phyloP scores from a whole-genome alignment of 2,888 invertebrate species.

The Drosophila buzzatii region DNA sequence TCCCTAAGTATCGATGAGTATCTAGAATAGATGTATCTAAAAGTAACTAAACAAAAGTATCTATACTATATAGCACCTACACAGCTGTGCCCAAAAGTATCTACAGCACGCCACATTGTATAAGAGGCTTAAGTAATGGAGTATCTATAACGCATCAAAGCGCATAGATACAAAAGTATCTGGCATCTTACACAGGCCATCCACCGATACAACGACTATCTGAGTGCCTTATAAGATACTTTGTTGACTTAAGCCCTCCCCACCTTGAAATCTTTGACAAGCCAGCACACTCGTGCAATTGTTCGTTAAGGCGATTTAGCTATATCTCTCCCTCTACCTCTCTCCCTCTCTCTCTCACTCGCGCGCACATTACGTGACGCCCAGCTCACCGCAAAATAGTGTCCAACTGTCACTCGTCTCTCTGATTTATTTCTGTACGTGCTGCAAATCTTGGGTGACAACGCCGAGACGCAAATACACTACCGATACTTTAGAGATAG shows the following conservation, averaged over 20 bases:
- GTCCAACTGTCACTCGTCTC: conserved; percentile 32
- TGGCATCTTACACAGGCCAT: not conserved
- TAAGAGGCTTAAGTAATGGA: too few relatives aligned
- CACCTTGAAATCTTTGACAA: conserved; percentile 18
- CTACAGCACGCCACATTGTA: not conserved
- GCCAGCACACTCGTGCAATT: conserved; percentile 22
- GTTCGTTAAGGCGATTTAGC: conserved; percentile 5
- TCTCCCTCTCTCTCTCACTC: not conserved
- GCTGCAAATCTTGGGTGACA: not conserved
- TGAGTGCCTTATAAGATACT: conserved; percentile 19
- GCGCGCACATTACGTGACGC: conserved; percentile 39
- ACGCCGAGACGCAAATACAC: conserved; percentile 29
- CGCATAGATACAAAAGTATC: not conserved
- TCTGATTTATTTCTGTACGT: conserved; percentile 56
- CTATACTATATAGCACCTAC: not conserved
- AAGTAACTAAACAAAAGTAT: not conserved
- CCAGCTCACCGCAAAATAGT: conserved; percentile 26
- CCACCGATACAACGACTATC: not conserved
- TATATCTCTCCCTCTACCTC: conserved; percentile 2
- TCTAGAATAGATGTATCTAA: not conserved
- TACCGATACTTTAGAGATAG: not conserved
- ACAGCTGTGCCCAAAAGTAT: not conserved
- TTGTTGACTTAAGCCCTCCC: conserved; percentile 31
- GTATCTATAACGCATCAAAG: not conserved
- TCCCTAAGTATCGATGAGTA: too few relatives aligned